phyloP scores from a whole-genome alignment of 2,113 vertebrate species.

The Sialia sialis region DNA sequence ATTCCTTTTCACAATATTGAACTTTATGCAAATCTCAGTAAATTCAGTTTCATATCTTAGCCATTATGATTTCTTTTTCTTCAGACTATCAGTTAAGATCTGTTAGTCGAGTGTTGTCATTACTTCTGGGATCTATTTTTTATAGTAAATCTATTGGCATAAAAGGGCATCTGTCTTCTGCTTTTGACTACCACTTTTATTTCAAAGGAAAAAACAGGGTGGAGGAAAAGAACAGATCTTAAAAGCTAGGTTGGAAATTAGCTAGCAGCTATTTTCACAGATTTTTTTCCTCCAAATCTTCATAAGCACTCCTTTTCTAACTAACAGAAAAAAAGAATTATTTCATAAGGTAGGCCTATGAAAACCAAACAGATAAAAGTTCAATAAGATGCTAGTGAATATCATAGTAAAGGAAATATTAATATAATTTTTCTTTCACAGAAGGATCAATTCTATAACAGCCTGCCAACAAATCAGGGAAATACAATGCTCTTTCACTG shows the following conservation, averaged over 20 bases:
- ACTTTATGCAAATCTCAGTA: neutral
- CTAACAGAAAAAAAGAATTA: neutral
- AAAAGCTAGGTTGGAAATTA: neutral
- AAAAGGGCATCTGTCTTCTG: neutral
- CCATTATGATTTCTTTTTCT: neutral
- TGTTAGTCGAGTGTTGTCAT: neutral
- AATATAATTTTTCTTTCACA: neutral
- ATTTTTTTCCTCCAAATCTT: neutral
- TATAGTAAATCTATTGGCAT: neutral
- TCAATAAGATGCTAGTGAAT: neutral
- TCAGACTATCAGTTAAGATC: neutral
- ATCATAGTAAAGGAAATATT: neutral
- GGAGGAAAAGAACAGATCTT: neutral
- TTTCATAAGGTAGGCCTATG: neutral
- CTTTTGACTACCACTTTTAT: neutral
- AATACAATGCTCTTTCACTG: neutral
- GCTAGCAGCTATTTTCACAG: neutral
- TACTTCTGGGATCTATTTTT: neutral
- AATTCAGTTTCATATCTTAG: neutral
- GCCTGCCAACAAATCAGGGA: neutral
- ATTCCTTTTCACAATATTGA: neutral
- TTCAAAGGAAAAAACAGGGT: neutral
- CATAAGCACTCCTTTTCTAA: neutral
- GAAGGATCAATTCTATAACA: neutral
- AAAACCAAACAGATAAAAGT: neutral